Evolutionary conservation across 2,113 vertebrate genomes (phyloP).

Genomic region (Ondatra zibethicus): DNA sequence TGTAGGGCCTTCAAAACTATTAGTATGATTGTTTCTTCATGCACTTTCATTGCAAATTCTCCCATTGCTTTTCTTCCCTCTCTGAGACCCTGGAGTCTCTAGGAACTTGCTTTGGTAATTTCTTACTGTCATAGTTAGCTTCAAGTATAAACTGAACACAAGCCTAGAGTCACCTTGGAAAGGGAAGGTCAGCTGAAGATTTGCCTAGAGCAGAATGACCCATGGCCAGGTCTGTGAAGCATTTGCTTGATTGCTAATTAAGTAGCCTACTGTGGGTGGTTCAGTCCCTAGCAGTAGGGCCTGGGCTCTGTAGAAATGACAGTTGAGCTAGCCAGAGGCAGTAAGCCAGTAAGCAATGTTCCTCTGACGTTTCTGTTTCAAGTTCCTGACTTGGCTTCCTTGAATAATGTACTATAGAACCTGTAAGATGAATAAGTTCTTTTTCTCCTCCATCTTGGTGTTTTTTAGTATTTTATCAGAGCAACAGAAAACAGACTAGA

Average conservation of each 20-base stretch:
- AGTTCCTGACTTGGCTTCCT: neutral
- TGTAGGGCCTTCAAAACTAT: neutral
- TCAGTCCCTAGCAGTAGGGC: neutral
- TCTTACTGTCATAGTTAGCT: neutral
- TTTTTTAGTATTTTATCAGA: neutral
- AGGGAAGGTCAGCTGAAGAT: neutral
- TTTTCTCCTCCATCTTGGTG: neutral
- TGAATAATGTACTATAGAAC: neutral
- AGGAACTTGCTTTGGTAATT: neutral
- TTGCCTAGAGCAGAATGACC: neutral
- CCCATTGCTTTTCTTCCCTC: neutral
- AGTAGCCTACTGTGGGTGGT: neutral
- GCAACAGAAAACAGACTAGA: neutral
- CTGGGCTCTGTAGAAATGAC: neutral
- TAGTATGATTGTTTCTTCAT: neutral
- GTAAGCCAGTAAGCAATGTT: neutral
- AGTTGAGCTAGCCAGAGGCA: neutral
- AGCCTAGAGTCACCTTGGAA: neutral
- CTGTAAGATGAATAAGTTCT: neutral
- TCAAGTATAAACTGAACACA: neutral
- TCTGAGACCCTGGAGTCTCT: neutral
- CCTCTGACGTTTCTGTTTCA: neutral
- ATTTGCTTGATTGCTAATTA: neutral
- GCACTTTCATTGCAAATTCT: neutral
- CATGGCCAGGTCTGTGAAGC: neutral